phyloP scores from a whole-genome alignment of 2,797 vertebrate genomes.

The Siniperca scherzeri region DNA sequence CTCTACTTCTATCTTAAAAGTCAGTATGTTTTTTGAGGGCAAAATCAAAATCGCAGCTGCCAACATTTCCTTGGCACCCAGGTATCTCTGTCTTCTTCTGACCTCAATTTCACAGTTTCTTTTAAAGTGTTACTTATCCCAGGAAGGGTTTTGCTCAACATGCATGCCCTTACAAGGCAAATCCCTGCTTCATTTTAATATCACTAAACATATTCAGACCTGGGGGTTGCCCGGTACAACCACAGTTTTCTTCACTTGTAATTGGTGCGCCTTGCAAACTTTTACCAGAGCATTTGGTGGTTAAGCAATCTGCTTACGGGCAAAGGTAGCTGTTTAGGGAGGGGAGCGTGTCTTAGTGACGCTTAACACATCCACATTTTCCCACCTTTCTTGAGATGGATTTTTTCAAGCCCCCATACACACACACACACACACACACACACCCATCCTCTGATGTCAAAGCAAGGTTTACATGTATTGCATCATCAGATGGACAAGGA shows the following conservation, averaged over 20 bases:
- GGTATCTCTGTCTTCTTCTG: conserved; percentile 56
- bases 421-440: too few species aligned
- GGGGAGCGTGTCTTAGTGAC: conserved; percentile 1
- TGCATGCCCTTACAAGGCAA: conserved; percentile 41
- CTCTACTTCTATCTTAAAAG: conserved; percentile 51
- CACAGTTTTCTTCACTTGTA: conserved; percentile 45
- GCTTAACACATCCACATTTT: conserved; percentile 40
- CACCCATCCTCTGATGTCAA: conserved; percentile 15
- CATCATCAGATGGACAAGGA: conserved; percentile 19
- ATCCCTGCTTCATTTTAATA: conserved; percentile 43
- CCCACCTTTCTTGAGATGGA: conserved; percentile 31
- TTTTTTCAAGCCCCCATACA: conserved; percentile 29
- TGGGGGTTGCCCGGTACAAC: conserved; percentile 44
- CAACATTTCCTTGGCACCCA: conserved; percentile 45
- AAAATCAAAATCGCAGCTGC: conserved; percentile 53
- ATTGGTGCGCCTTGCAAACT: conserved; percentile 44
- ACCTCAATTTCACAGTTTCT: conserved; percentile 60
- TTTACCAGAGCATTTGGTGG: conserved; percentile 38
- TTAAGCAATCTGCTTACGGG: conserved; percentile 51
- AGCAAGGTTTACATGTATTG: conserved; percentile 39
- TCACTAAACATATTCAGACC: conserved; percentile 67
- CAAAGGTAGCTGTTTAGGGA: conserved; percentile 32
- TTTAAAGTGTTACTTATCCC: conserved; percentile 57
- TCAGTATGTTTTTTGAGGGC: conserved; percentile 56
- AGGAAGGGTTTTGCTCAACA: conserved; percentile 42